phyloP scores from a whole-genome alignment of 2,888 invertebrate genomes.

The Harpagoxenus sublaevis region DNA sequence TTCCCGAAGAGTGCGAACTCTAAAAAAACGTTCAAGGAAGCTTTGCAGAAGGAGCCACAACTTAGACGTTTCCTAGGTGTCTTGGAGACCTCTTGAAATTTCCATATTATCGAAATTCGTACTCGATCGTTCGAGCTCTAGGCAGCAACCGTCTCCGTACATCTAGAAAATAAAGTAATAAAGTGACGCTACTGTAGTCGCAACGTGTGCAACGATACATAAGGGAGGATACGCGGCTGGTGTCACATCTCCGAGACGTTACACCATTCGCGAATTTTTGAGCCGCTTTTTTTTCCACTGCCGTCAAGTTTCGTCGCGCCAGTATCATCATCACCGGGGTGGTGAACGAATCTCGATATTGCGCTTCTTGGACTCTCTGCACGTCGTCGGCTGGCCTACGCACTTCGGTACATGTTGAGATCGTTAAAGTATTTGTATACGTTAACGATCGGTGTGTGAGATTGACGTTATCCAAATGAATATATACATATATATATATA shows the following conservation, averaged over 20 bases:
- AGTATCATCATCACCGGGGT: neutral
- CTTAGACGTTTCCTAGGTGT: neutral
- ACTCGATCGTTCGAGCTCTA: neutral
- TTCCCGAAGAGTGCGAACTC: neutral
- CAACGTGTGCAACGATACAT: neutral
- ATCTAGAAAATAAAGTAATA: neutral
- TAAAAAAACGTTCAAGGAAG: neutral
- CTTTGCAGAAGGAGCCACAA: neutral
- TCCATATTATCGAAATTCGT: neutral
- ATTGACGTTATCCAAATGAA: conserved; percentile 40
- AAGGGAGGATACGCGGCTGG: neutral
- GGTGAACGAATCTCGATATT: conserved; percentile 21
- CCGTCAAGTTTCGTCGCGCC: conserved; percentile 27
- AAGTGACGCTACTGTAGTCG: conserved; percentile 9
- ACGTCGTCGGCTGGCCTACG: conserved; percentile 16
- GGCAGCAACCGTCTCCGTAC: neutral
- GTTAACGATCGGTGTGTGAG: conserved; percentile 7
- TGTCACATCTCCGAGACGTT: neutral
- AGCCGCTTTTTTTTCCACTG: conserved; percentile 47
- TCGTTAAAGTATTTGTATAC: conserved; percentile 37
- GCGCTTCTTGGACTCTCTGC: neutral
- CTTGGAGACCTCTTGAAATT: neutral
- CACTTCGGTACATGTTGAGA: neutral
- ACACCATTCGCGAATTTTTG: neutral
- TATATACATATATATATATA: conserved; percentile 10